Base-by-base conservation (phyloP, 1,140 invertebrate genomes). In the Eulimnadia texana region DNA sequence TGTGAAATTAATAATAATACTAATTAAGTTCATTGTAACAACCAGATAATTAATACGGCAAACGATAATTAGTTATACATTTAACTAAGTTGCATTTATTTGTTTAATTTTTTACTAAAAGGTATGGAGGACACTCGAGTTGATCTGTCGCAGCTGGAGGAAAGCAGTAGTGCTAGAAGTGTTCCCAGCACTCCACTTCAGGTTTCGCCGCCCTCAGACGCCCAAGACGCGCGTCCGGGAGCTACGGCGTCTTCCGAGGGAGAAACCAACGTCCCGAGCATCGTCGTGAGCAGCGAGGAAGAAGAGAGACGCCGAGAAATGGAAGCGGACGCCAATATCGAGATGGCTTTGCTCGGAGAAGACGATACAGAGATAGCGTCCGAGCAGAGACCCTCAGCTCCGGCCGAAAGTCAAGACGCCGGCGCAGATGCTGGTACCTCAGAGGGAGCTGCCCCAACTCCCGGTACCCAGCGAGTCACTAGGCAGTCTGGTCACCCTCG, bases 81-180 rank as follows among this genome's bases (percentile, higher is more conserved):
- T 61, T 16, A n/a, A 68, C 56, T 58, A 61, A n/a, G 29, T 60
- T 23, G 47, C 60, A 19, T 27, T 59, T 42, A 16, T 9, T 42
- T 42, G 33, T 9, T 42, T 42, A 16, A 42, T 42, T 42, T 6
- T 9, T 42, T 42, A 16, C 6, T 42, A 42, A 16, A 42, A 71
- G 78, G 82, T 3, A 82, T 87, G 74, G 85, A 88, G 68, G 85
- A 88, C 68, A 86, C 84, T 0, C 76, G 84, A 66, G 82, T 87
- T 71, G 86, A 89, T 70, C 71, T 87, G 19, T 76, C 76, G 13
- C 80, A 82, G 63, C 75, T 86, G 66, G 84, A 84, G 66, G 82
- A 84, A 55, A 74, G 79, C 50, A 81, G 79, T 29, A 82, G 82
- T 11, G n/a, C n/a, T 42, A 72, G 83, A 51, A 84, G 81, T 71